phyloP scores from a whole-genome alignment of 2,797 vertebrate species.

The Labroides dimidiatus region DNA sequence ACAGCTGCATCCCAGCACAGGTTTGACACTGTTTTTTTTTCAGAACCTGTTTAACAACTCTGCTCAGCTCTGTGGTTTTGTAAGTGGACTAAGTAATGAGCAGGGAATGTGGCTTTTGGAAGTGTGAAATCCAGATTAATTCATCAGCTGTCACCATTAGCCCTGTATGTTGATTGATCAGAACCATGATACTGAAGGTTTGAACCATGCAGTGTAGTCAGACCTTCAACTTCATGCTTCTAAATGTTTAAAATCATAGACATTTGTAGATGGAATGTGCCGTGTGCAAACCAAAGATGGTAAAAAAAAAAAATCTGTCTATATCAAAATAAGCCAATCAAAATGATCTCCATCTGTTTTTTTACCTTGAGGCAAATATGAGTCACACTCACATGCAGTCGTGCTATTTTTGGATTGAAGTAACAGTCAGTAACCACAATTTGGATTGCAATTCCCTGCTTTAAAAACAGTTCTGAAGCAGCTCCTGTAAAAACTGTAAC shows the following conservation, averaged over 20 bases:
- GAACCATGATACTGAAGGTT: too few relatives aligned
- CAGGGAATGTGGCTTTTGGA: constrained; percentile 13
- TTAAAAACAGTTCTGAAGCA: constrained; percentile 8
- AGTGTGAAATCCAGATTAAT: neutral
- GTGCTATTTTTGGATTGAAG: neutral
- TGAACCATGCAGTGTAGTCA: too few relatives aligned
- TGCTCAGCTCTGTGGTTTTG: neutral
- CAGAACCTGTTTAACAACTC: constrained; percentile 38
- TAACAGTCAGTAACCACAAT: rapidly evolving
- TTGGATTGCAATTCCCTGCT: neutral
- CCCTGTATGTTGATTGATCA: neutral
- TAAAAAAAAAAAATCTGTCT: too few relatives aligned
- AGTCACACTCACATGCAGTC: too few relatives aligned
- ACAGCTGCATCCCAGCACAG: neutral
- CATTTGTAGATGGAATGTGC: too few relatives aligned
- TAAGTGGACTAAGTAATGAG: neutral
- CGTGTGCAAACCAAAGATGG: too few relatives aligned
- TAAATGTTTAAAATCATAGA: too few relatives aligned
- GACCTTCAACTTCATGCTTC: too few relatives aligned
- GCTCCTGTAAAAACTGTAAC: neutral
- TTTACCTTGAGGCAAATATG: too few relatives aligned
- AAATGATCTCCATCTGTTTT: too few relatives aligned
- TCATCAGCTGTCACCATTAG: neutral
- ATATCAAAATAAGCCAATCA: too few relatives aligned
- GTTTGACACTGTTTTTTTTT: neutral